phyloP scores from a whole-genome alignment of 2,797 vertebrate genomes.

The Neoniphon sammara region DNA sequence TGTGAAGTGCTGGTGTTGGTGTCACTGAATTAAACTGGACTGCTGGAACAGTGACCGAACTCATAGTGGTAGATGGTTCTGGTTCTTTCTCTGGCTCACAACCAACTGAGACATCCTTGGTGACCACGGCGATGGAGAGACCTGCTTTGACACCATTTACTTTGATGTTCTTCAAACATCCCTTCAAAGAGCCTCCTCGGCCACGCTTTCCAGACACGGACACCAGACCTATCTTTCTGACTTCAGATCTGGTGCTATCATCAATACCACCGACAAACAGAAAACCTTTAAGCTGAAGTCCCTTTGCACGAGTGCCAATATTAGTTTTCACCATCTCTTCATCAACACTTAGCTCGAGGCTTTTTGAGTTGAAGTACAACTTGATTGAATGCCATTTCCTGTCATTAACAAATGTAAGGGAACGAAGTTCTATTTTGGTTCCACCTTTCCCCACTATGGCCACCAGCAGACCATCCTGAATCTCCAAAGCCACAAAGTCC shows the following conservation, averaged over 20 bases:
- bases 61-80: conserved; percentile 57
- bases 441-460: conserved; percentile 82
- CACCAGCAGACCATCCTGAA: conserved; percentile 86
- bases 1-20: conserved; percentile 62
- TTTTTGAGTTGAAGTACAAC: conserved; percentile 82
- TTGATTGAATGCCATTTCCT: conserved; percentile 86
- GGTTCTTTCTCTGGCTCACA: conserved; percentile 84
- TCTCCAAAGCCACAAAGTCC: conserved; percentile 89
- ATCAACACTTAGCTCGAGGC: conserved; percentile 86
- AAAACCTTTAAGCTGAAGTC: conserved; percentile 81
- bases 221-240: conserved; percentile 81
- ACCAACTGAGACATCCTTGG: conserved; percentile 92
- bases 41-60: conserved; percentile 54
- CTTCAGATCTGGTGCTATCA: conserved; percentile 81
- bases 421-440: conserved; percentile 83
- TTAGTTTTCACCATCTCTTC: conserved; percentile 82
- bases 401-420: conserved; percentile 82
- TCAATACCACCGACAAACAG: conserved; percentile 90
- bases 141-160: conserved; percentile 83
- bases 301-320: conserved; percentile 75
- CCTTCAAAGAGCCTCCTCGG: conserved; percentile 90
- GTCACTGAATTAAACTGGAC: conserved; percentile 60
- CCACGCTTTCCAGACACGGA: conserved; percentile 86
- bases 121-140: conserved; percentile 85
- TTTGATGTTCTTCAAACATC: conserved; percentile 88